A percentile compares a stretch with the other conserved stretches of the same genome.
phyloP scores from a whole-genome alignment of 2,797 vertebrate genomes.

The Alcedo quadribrachys region DNA sequence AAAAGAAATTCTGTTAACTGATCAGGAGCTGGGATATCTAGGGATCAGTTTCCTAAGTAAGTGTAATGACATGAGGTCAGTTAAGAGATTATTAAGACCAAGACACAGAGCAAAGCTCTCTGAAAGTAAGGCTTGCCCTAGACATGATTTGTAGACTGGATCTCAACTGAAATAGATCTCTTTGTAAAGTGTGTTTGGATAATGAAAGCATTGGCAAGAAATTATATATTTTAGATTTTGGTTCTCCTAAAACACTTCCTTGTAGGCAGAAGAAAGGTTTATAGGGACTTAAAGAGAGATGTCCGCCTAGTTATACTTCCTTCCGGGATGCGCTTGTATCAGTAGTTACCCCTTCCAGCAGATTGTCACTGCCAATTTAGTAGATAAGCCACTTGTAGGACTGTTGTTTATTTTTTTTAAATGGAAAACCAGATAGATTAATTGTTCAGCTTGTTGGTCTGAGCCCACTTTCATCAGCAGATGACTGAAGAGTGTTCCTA shows the following conservation, averaged over 20 bases:
- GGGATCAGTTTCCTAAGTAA: not conserved
- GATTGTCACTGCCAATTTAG: not conserved
- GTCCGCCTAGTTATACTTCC: not conserved
- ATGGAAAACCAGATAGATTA: not conserved
- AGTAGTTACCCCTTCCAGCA: not conserved
- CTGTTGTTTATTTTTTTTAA: not conserved
- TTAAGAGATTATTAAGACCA: not conserved
- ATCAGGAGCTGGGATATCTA: not conserved
- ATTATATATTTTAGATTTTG: not conserved
- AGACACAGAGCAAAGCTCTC: not conserved
- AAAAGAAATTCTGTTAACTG: conserved; percentile 3
- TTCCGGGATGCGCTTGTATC: not conserved
- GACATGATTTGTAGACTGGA: not conserved
- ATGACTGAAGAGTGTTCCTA: not conserved
- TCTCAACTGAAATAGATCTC: not conserved
- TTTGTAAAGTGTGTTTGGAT: not conserved
- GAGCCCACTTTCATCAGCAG: not conserved
- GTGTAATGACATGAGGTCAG: not conserved
- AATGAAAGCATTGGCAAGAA: not conserved
- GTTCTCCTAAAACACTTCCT: not conserved
- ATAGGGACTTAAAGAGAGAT: not conserved
- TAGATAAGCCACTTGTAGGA: not conserved
- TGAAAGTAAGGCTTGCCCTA: not conserved
- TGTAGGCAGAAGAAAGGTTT: not conserved
- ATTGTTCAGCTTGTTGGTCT: not conserved